Conservation (phyloP, 2,113 vertebrate genomes). For the Boulengeromyrus knoepffleri region DNA sequence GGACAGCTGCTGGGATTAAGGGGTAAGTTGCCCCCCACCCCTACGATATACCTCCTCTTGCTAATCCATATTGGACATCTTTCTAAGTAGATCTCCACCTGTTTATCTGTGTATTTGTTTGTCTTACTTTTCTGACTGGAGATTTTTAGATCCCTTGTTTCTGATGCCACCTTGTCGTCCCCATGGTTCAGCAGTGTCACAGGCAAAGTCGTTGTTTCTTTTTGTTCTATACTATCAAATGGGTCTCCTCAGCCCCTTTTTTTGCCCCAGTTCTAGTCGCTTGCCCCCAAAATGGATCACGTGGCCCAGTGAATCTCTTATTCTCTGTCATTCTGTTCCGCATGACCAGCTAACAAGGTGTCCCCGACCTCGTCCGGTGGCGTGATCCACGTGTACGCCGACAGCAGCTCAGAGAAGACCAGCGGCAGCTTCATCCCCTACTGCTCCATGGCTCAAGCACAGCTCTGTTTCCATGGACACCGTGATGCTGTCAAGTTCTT, state of each 20-base stretch:
- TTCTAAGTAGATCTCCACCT: background rate
- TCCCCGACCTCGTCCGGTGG: constrained; percentile 75
- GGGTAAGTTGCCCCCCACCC: constrained; percentile 63
- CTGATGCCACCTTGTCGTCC: background rate
- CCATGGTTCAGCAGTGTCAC: background rate
- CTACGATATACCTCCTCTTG: background rate
- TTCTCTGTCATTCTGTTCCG: background rate
- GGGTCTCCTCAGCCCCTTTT: background rate
- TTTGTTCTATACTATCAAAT: background rate
- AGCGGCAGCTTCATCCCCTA: constrained; percentile 84
- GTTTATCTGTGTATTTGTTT: background rate
- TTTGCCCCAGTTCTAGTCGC: background rate
- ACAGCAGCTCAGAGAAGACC: constrained; percentile 69
- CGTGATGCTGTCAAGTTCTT: constrained; percentile 96
- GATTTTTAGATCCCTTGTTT: background rate
- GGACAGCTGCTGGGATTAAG: constrained; percentile 76
- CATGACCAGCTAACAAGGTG: constrained; percentile 74
- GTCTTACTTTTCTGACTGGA: background rate
- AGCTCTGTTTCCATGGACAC: constrained; percentile 96
- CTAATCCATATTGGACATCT: background rate
- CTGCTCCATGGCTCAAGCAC: constrained; percentile 98
- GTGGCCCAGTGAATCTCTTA: background rate
- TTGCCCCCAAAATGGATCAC: background rate
- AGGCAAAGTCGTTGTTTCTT: background rate
- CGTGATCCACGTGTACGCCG: constrained; percentile 79